Base-by-base conservation (phyloP, 2,888 invertebrate species). In the Argyresthia albistria region DNA sequence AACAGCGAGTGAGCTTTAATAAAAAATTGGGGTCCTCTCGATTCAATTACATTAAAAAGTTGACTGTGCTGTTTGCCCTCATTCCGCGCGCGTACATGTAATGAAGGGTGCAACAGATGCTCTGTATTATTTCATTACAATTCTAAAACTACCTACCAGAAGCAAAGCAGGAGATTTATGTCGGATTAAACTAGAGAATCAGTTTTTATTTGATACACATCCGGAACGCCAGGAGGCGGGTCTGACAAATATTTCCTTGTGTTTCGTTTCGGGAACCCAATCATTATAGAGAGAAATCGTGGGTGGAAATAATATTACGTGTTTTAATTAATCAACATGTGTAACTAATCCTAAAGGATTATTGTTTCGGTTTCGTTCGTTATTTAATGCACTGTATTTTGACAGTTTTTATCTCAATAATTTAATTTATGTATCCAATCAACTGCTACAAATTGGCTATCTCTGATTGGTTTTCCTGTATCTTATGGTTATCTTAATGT, bases 51-150 rank as follows among this genome's bases (percentile, higher is more conserved):
- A 82, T 84, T 84, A 83, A 84, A 86, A 84, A 83, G 76, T 79
- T 76, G 79, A 77, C 73, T 73, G 64, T 69, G 70, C 69, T 71
- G 73, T 74, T 80, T 71, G 76, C 72, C 75, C 75, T 79, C 72
- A 76, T 80, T 76, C 73, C 74, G 70, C 63, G 67, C 62, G 65
- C 61, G 72, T 65, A 67, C 66, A 77, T 66, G 77, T 80, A 82
- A 82, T 81, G 83, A 81, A 86, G 86, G 86, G 86, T 80, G 83
- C 77, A 84, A 84, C 86, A 87, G 86, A 84, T 86, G 86, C 80
- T 80, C 65, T 69, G 69, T 66, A 82, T 84, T 82, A 83, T 84
- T 84, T 82, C 79, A 82, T 83, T 82, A 80, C 70, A 72, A 73
- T 70, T 68, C 67, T 71, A 73, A 69, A 80, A 78, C 80, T 76